Base-by-base conservation (phyloP, 2,888 invertebrate species). In the Deilephila porcellus region DNA sequence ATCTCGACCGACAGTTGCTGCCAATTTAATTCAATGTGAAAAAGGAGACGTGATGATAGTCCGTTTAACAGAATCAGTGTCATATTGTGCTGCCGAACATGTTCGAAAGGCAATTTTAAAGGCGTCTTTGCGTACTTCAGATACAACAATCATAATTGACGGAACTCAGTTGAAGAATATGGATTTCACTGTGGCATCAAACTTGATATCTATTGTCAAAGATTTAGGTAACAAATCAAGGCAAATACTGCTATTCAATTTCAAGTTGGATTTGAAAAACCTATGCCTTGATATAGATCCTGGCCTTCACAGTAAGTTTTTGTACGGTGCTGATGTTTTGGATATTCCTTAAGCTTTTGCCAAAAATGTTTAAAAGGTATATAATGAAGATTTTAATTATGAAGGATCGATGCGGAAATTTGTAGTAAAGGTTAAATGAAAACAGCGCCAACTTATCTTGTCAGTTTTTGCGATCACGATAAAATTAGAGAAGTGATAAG, bases 11-110 rank as follows among this genome's bases (percentile, higher is more conserved):
- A 75, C 70, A 71, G 76, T 94, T 3, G 81, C 86, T 37, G 79
- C 88, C 0, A 86, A 81, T 45, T 75, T 78, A 53, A 53, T 88
- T 4, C 88, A 81, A 71, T 79, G 75, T 71, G 83, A 86, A 2
- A 89, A 87, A 59, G 85, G 83, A 6, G 85, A 90, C 67, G 71
- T 90, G 1, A 81, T 90, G 62, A 80, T 89, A 14, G 78, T 94
- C 14, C 80, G 83, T 60, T 77, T 94, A 71, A 78, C 85, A 73
- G 91, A 91, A n/a, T 89, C 81, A 62, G 77, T 93, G 5, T 83
- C 89, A 1, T 94, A 94, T 73, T 94, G 93, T 77, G 89, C 93
- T 5, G 92, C 90, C 14, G 94, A 93, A 74, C 86, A 92, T 80
- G 78, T 93, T 0, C 85, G 93, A 34, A 80, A 85, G 63, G 75